Conservation (phyloP, 2,113 vertebrate species). For the Delphinus delphis region DNA sequence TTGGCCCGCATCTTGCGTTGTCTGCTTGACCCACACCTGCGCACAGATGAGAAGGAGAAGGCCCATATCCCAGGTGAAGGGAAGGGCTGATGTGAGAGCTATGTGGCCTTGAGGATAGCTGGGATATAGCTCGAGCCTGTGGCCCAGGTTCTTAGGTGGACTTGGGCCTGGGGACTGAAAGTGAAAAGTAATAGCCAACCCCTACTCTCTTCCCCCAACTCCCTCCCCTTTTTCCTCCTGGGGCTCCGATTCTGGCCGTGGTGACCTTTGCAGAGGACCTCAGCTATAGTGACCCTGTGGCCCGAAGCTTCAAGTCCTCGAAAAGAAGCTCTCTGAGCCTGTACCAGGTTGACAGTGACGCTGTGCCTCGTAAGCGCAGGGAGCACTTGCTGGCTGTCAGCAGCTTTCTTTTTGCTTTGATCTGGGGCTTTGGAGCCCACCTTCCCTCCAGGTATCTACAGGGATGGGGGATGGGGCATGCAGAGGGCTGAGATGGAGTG, state of each 20-base stretch:
- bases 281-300: not conserved
- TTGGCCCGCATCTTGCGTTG: constrained; percentile 85
- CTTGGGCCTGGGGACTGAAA: not conserved
- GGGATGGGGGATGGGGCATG: not conserved
- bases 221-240: not conserved
- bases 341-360: not conserved
- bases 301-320: constrained; percentile 9
- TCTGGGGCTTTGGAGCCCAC: constrained; percentile 91
- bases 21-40: constrained; percentile 81
- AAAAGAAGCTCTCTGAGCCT: not conserved
- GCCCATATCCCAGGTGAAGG: constrained; percentile 21
- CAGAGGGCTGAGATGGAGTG: not conserved
- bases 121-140: not conserved
- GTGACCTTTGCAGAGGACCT: not conserved
- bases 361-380: not conserved
- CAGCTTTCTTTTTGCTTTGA: constrained; percentile 87
- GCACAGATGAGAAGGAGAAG: constrained; percentile 45
- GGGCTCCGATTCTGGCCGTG: constrained; percentile 57
- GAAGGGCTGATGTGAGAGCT: not conserved
- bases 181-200: not conserved
- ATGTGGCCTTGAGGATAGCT: not conserved
- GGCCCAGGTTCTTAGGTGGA: not conserved
- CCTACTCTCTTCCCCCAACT: not conserved
- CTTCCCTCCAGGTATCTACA: constrained; percentile 86
- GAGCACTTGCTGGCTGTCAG: constrained; percentile 77